Percentiles rank a stretch among this genome's conserved stretches.
Conservation (phyloP, 2,797 vertebrate species). For the Tokudaia tokunoshimensis region DNA sequence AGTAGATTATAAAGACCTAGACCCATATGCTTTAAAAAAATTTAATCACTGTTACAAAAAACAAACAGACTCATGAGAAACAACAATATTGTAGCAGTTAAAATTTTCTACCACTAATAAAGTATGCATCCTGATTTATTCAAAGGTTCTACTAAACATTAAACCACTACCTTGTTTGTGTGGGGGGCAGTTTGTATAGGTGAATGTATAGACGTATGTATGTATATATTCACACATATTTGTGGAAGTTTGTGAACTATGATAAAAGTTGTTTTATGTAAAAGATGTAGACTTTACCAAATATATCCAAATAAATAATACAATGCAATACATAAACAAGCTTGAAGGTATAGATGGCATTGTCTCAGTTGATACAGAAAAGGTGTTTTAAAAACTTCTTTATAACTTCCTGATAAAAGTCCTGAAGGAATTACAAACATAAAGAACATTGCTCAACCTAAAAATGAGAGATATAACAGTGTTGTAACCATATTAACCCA, state of each 20-base stretch:
- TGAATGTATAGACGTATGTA: no score
- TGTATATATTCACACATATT: no score
- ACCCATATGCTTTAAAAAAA: not conserved
- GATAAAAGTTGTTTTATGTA: not conserved
- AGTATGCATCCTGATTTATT: not conserved
- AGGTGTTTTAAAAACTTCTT: not conserved
- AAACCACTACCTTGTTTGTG: not conserved
- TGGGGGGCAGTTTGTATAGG: no score
- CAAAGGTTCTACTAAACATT: not conserved
- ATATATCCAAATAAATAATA: not conserved
- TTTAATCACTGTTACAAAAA: not conserved
- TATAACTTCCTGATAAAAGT: not conserved
- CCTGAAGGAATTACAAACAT: not conserved
- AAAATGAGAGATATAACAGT: not conserved
- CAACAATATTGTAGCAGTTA: not conserved
- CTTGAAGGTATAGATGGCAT: not conserved
- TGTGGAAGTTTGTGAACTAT: not conserved
- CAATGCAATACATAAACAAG: not conserved
- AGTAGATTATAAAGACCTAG: not conserved
- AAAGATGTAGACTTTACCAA: not conserved
- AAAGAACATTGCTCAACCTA: not conserved
- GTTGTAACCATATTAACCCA: not conserved
- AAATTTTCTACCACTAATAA: not conserved
- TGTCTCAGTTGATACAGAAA: not conserved
- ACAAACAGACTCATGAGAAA: not conserved